These are phyloP conservation scores for Paralichthys olivaceus DNA, from an alignment of 2,113 vertebrate species.

Conservation along the genomic window DNA sequence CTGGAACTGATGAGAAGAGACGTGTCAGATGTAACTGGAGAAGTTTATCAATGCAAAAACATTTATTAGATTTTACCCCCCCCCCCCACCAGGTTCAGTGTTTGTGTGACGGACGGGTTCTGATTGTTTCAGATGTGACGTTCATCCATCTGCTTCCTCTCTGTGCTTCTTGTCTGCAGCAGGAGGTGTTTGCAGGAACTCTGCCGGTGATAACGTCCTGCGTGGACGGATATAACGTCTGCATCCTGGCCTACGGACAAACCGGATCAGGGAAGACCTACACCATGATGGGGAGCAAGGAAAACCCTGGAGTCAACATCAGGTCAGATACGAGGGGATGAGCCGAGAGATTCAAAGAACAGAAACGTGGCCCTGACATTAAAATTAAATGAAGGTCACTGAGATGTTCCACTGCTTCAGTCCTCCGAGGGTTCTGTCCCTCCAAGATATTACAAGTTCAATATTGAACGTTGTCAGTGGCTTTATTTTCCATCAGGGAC, in stretches of 20 bases:
- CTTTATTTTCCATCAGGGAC: neutral
- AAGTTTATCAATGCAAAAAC: too few species aligned
- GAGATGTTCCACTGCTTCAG: too few species aligned
- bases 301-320: constrained; percentile 76
- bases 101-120: too few species aligned
- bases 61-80: too few species aligned
- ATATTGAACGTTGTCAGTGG: neutral
- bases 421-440: too few species aligned
- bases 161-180: constrained; percentile 44
- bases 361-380: too few species aligned
- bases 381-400: too few species aligned
- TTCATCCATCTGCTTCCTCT: neutral
- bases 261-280: constrained; percentile 79
- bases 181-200: constrained; percentile 74
- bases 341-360: too few species aligned
- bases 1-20: too few species aligned
- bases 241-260: constrained; percentile 79
- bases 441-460: neutral
- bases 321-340: constrained; percentile 50
- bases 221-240: constrained; percentile 77
- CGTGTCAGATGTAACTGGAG: too few species aligned
- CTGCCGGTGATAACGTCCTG: constrained; percentile 75
- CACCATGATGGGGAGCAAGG: constrained; percentile 79
- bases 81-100: too few species aligned
- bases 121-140: too few species aligned